Conservation (phyloP, 2,888 invertebrate species). For the Pristionchus mayeri region DNA sequence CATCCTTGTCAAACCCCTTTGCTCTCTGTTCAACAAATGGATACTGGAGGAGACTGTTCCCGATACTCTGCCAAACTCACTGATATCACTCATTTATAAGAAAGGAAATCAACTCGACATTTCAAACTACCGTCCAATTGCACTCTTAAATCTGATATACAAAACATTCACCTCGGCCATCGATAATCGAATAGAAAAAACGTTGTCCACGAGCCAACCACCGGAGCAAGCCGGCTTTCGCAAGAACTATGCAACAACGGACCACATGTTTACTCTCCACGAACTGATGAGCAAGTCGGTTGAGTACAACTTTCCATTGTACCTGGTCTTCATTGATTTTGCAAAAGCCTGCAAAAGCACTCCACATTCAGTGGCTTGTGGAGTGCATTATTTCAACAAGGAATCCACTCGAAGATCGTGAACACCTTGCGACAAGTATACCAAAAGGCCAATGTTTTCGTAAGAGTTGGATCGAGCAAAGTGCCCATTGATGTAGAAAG, state of each 20-base stretch:
- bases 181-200: neutral
- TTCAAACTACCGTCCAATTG: conserved; percentile 54
- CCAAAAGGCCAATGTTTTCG: neutral
- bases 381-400: conserved; percentile 41
- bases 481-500: conserved; percentile 19
- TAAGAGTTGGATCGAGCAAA: neutral
- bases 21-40: conserved; percentile 19
- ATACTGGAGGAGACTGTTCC: conserved; percentile 29
- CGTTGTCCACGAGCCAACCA: neutral
- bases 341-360: conserved; percentile 54
- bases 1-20: neutral
- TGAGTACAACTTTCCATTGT: conserved; percentile 51
- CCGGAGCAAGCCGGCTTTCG: conserved; percentile 49
- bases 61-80: neutral
- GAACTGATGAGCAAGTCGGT: neutral
- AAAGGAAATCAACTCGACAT: conserved; percentile 52
- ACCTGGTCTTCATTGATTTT: conserved; percentile 54
- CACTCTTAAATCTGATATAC: conserved; percentile 49
- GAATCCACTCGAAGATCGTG: conserved; percentile 6
- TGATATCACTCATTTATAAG: neutral
- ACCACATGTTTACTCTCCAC: conserved; percentile 47
- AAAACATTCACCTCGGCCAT: conserved; percentile 25
- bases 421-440: neutral
- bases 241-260: conserved; percentile 42
- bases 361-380: conserved; percentile 38